Base-by-base conservation (phyloP, 2,888 invertebrate genomes). In the Nematopogon swammerdamellus region DNA sequence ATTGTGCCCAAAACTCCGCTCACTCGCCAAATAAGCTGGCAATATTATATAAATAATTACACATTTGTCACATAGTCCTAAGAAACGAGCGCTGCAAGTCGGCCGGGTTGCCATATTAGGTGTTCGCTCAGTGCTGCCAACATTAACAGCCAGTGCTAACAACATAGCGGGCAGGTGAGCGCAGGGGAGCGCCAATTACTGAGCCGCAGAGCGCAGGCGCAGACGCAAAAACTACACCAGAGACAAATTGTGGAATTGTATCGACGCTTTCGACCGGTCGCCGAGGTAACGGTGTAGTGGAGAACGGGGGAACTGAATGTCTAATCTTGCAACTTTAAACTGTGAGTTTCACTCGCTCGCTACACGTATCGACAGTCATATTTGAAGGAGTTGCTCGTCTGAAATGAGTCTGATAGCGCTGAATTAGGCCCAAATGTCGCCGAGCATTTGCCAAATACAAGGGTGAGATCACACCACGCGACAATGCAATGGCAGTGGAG, bases 31-130 rank as follows among this genome's bases (percentile, higher is more conserved):
- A 25, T 25, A 25, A 25, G 59, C 60, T 59, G 66, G 63, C 64
- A 68, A 71, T 75, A 77, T 77, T 75, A 76, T 76, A 77, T 77
- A 77, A 75, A 77, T 79, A 77, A 77, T 79, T 77, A 77, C 75
- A 75, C 77, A 79, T 79, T 79, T 79, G 77, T 79, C 77, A 76
- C 73, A 71, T 74, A 68, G 61, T 63, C 64, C 68, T 72, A 77
- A 76, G 74, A 76, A 77, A 72, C 68, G 63, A 65, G 59, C 59
- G 55, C 68, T 53, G 57, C n/a, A n/a, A n/a, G n/a, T n/a, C n/a
- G n/a, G n/a, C n/a, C n/a, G n/a, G n/a, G 67, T 63, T 62, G 61
- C 77, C 76, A 61, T 77, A 74, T 77, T 72, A 67, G 77, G 77
- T 18, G n/a, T 19, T 16, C 53, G 55, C 58, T 63, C 58, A 56